phyloP scores from a whole-genome alignment of 2,113 vertebrate species.

The Numenius arquata region DNA sequence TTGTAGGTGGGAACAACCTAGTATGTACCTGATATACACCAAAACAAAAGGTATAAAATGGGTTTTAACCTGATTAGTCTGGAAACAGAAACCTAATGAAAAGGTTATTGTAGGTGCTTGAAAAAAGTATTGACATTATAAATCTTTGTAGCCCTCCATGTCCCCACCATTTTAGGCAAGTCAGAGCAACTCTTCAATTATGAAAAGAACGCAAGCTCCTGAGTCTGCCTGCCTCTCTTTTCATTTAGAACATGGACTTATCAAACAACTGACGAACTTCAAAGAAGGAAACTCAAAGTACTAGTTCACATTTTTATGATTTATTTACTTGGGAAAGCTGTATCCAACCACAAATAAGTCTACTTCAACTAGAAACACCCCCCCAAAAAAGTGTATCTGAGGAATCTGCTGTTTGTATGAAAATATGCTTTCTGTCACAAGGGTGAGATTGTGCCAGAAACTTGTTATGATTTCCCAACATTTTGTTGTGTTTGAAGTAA shows the following conservation, averaged over 20 bases:
- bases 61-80: neutral
- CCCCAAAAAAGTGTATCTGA: neutral
- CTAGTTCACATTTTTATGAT: neutral
- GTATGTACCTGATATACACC: neutral
- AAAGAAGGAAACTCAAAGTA: neutral
- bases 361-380: neutral
- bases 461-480: constrained; percentile 5
- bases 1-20: neutral
- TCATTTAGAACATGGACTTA: neutral
- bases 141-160: neutral
- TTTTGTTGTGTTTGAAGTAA: constrained; percentile 38
- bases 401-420: neutral
- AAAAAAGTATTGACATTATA: neutral
- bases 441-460: constrained; percentile 11
- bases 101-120: neutral
- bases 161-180: neutral
- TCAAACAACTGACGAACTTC: neutral
- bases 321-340: constrained; percentile 18
- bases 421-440: constrained; percentile 48
- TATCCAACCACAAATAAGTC: neutral
- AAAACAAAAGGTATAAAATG: neutral
- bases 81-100: neutral
- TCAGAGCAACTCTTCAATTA: neutral
- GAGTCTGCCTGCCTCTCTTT: neutral
- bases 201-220: neutral